Conservation (phyloP, 2,888 invertebrate species). For the Agriopis leucophaearia region DNA sequence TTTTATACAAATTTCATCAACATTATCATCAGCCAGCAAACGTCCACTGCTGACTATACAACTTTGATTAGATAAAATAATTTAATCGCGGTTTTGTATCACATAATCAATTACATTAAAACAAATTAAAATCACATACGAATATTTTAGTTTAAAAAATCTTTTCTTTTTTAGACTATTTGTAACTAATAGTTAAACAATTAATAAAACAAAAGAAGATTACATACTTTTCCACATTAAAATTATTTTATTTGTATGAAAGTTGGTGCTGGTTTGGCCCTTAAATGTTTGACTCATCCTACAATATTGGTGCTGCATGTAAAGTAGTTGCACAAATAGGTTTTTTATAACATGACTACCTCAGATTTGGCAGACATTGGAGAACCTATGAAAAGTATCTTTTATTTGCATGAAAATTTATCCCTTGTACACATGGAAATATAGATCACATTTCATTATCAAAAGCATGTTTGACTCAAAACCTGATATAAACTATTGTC, state of each 20-base stretch:
- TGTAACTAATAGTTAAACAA: too few relatives aligned
- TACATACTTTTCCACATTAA: too few relatives aligned
- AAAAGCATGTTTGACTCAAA: not conserved
- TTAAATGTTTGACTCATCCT: slow-evolving; percentile 32
- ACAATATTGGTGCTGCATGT: slow-evolving; percentile 62
- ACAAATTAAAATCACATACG: too few relatives aligned
- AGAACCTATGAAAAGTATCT: slow-evolving; percentile 44
- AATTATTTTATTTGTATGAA: not conserved
- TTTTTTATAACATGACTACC: slow-evolving; percentile 74
- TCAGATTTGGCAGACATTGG: slow-evolving; percentile 79
- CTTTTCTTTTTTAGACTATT: too few relatives aligned
- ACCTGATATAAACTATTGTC: not conserved
- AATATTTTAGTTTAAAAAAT: too few relatives aligned
- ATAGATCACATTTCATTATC: not conserved
- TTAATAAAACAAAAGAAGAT: too few relatives aligned
- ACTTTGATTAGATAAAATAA: too few relatives aligned
- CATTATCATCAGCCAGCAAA: too few relatives aligned
- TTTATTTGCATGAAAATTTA: slow-evolving; percentile 39
- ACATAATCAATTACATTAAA: too few relatives aligned
- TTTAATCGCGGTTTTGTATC: too few relatives aligned
- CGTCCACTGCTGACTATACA: too few relatives aligned
- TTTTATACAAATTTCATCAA: too few relatives aligned
- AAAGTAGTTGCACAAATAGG: slow-evolving; percentile 62
- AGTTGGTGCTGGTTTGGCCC: not conserved
- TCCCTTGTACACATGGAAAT: slow-evolving; percentile 10